Percentiles rank a stretch among this genome's conserved stretches.
Conservation (phyloP, 2,113 vertebrate genomes). For the Pedetes capensis region DNA sequence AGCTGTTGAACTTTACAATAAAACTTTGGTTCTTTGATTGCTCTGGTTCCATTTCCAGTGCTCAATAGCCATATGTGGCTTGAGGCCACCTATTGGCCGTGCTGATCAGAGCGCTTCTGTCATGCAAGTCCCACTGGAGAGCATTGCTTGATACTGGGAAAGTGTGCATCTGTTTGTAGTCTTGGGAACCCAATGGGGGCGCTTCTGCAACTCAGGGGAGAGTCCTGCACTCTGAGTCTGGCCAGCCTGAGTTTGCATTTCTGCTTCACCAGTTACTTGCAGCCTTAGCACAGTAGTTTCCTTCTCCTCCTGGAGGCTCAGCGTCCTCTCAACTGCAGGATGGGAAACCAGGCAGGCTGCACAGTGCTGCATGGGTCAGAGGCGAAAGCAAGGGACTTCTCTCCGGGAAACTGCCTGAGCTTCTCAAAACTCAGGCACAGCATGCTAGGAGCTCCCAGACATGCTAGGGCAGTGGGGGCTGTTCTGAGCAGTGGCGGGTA, state of each 20-base stretch:
- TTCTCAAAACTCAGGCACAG: not conserved
- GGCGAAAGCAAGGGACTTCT: not conserved
- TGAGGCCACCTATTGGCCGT: not conserved
- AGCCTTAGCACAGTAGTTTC: not conserved
- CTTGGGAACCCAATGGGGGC: not conserved
- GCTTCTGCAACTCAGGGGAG: not conserved
- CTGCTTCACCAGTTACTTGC: not conserved
- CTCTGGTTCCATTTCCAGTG: not conserved
- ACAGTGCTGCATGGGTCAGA: not conserved
- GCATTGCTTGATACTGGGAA: not conserved
- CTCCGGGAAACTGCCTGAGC: not conserved
- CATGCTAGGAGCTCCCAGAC: not conserved
- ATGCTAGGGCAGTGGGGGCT: no score
- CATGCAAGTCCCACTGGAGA: not conserved
- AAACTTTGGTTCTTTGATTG: not conserved
- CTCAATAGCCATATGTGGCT: not conserved
- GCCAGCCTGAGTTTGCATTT: not conserved
- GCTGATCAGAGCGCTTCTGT: not conserved
- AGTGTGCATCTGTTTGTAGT: accelerated
- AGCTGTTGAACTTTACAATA: not conserved
- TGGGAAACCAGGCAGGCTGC: not conserved
- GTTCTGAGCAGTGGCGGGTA: not conserved
- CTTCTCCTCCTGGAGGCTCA: not conserved
- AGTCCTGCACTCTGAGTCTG: not conserved
- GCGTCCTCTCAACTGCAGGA: not conserved